Evolutionary conservation across 2,113 vertebrate genomes (phyloP), one percentile per base, ranked within the genome.

Genomic region (Labrus mixtus): DNA sequence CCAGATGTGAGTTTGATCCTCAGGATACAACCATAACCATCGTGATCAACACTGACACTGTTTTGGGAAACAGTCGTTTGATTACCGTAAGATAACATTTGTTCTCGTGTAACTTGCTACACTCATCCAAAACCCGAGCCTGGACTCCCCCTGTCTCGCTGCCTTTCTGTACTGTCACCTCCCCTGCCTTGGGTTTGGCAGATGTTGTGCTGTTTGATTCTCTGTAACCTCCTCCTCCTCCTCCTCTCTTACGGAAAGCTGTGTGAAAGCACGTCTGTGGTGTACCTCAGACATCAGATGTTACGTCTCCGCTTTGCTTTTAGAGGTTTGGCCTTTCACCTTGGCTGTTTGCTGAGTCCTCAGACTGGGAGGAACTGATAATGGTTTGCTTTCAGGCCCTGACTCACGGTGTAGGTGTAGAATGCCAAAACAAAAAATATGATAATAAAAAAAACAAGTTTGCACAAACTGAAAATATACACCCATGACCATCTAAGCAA

Each of bases 201-300:
- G 39, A 29, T 55, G 50, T 50, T 50, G 22, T 33, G 19, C 62
- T 50, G 29, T 62, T 50, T 43, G 22, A 53, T 33, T 68, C 10
- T 11, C 22, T 15, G 19, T 57, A 54, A 39, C 39, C 17, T 17
- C 46, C 58, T 29, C 67, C 20, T 57, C 55, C 36, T 62, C 69
- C 23, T 36, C 25, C 25, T 53, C 33, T 4, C 16, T 19, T 10
- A 12, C 59, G 23, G 71, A 20, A 33, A 12, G 36, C 50, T 65
- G 41, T 57, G 43, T 51, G 60, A 33, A 16, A 41, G 39, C 81
- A 59, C 2, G 23, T 81, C 56, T 83, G 77, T 59, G 83, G 78
- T 81, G 53, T 43, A 56, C 74, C 70, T 77, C 79, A 71, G 39
- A 82, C 39, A 50, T 82, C 68, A 74, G 33, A 76, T 73, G 72